phyloP scores from a whole-genome alignment of 23 tunicate species.

The Trididemnum nubilum region DNA sequence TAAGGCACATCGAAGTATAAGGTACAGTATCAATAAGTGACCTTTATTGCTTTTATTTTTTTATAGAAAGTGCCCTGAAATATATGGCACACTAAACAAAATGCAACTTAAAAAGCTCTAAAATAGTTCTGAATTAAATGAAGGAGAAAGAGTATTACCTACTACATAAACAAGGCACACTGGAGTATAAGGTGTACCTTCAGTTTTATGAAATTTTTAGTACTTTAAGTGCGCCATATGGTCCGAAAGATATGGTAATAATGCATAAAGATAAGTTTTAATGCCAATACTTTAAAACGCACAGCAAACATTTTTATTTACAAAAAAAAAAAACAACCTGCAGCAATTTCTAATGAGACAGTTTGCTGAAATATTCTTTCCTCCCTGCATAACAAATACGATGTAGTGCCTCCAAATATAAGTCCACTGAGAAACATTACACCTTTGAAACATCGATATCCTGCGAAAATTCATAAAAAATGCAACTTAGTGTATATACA shows the following conservation, averaged over 20 bases:
- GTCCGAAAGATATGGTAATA: background rate
- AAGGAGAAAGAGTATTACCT: too few species aligned
- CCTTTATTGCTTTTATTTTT: too few species aligned
- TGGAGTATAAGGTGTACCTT: too few species aligned
- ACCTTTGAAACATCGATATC: slow-evolving; percentile 90
- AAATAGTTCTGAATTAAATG: too few species aligned
- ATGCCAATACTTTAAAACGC: too few species aligned
- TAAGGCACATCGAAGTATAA: too few species aligned
- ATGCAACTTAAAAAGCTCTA: too few species aligned
- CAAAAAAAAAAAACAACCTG: slow-evolving; percentile 43
- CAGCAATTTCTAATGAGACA: slow-evolving; percentile 54
- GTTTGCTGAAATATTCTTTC: slow-evolving; percentile 80
- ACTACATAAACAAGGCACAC: too few species aligned
- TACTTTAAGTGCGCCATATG: background rate
- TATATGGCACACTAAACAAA: too few species aligned
- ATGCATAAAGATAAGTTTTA: background rate
- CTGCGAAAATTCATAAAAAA: slow-evolving; percentile 44
- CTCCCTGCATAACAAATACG: slow-evolving; percentile 71
- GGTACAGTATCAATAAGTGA: too few species aligned
- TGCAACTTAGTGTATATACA: background rate
- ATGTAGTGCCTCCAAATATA: slow-evolving; percentile 87
- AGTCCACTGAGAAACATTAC: slow-evolving; percentile 95
- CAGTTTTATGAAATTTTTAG: background rate
- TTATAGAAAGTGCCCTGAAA: too few species aligned
- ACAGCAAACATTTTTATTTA: too few species aligned